Conservation (phyloP, 2,797 vertebrate genomes). For the Prionace glauca region DNA sequence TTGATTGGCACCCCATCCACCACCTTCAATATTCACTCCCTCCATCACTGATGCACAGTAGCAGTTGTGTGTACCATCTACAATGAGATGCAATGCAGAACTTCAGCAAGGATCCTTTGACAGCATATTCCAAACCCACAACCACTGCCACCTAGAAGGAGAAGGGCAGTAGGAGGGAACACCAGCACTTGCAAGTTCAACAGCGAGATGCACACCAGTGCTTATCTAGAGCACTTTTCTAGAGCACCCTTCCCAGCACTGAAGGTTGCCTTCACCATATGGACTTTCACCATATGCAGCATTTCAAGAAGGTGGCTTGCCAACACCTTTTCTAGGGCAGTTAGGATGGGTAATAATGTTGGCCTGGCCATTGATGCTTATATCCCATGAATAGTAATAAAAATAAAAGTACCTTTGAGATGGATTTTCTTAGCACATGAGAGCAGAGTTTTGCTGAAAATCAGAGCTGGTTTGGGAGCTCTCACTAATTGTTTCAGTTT, state of each 20-base stretch:
- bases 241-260: background rate
- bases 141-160: background rate
- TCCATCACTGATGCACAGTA: no score
- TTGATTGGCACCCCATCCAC: background rate
- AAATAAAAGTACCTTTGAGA: background rate
- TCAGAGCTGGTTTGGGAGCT: background rate
- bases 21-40: background rate
- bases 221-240: no score
- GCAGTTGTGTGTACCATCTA: no score
- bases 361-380: background rate
- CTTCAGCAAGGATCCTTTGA: background rate
- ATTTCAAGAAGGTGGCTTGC: background rate
- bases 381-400: background rate
- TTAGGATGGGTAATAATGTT: background rate
- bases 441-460: background rate
- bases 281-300: background rate
- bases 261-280: background rate
- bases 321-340: background rate
- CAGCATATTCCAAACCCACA: background rate
- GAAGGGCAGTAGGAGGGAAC: background rate
- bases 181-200: background rate
- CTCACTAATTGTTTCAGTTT: background rate
- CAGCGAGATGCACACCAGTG: background rate
- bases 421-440: background rate
- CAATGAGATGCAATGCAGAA: background rate